Conservation (phyloP, 2,888 invertebrate species). For the Bhutanitis thaidina region DNA sequence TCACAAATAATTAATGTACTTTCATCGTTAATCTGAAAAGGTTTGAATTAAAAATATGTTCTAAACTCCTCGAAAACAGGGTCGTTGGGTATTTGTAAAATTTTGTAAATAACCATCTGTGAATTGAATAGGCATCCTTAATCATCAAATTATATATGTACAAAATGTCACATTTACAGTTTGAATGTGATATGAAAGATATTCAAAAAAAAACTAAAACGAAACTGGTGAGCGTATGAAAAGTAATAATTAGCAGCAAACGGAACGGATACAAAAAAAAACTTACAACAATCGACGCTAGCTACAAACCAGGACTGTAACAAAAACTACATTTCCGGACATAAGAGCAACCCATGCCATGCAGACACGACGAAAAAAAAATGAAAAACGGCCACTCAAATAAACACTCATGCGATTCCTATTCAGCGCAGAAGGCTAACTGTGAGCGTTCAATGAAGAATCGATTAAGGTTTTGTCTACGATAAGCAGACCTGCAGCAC, state of each 20-base stretch:
- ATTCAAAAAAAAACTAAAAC: no score
- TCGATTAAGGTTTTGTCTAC: conserved; percentile 59
- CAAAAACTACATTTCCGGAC: conserved; percentile 48
- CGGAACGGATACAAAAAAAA: conserved; percentile 45
- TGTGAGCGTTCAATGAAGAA: conserved; percentile 40
- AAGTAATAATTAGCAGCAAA: conserved; percentile 35
- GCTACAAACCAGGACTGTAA: conserved; percentile 47
- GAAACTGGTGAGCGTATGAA: neutral
- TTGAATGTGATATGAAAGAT: no score
- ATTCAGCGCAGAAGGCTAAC: conserved; percentile 38
- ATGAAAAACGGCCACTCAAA: conserved; percentile 37
- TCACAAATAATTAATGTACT: no score
- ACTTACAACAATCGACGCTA: conserved; percentile 7
- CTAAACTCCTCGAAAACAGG: no score
- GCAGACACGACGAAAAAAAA: conserved; percentile 45
- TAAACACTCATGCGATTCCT: conserved; percentile 46
- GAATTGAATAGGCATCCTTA: no score
- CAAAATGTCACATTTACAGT: no score
- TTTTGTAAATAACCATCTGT: no score
- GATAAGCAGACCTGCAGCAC: conserved; percentile 88
- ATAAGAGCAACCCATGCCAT: conserved; percentile 65
- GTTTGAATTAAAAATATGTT: no score
- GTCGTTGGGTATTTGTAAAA: no score
- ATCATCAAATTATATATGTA: no score
- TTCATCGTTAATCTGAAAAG: no score